Percentiles rank a stretch among this genome's conserved stretches.
These are phyloP conservation scores for Clarias macrocephalus DNA, from an alignment of 2,113 vertebrate species.

Conservation along the genomic window DNA sequence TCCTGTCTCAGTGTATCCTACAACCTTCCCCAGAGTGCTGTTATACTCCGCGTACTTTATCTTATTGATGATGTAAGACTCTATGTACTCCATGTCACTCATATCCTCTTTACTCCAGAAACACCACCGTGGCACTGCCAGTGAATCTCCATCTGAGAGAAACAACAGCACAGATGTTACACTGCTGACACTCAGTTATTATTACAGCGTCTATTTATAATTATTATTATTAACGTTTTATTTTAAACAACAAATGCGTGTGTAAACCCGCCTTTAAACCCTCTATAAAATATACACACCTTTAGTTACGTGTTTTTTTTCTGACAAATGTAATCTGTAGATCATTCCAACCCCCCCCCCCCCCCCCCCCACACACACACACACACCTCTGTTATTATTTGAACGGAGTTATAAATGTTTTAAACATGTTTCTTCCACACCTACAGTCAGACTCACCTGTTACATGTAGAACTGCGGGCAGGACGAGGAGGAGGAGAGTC, in stretches of 20 bases:
- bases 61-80: conserved; percentile 30
- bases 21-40: conserved; percentile 39
- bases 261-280: neutral
- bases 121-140: rapidly evolving
- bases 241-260: neutral
- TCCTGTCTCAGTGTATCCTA: conserved; percentile 29
- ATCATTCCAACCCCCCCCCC: too few relatives aligned
- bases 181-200: neutral
- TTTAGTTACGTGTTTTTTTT: too few relatives aligned
- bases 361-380: too few relatives aligned
- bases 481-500: too few relatives aligned
- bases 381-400: too few relatives aligned
- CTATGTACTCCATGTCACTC: conserved; percentile 21
- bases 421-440: too few relatives aligned
- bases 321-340: neutral
- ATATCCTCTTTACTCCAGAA: neutral
- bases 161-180: neutral
- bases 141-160: neutral
- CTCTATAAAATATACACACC: too few relatives aligned
- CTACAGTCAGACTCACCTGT: too few relatives aligned
- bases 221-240: neutral
- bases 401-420: too few relatives aligned
- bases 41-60: conserved; percentile 13
- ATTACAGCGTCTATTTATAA: neutral
- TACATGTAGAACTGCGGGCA: too few relatives aligned